phyloP scores from a whole-genome alignment of 2,888 invertebrate genomes.

The Drosophila meridiana region DNA sequence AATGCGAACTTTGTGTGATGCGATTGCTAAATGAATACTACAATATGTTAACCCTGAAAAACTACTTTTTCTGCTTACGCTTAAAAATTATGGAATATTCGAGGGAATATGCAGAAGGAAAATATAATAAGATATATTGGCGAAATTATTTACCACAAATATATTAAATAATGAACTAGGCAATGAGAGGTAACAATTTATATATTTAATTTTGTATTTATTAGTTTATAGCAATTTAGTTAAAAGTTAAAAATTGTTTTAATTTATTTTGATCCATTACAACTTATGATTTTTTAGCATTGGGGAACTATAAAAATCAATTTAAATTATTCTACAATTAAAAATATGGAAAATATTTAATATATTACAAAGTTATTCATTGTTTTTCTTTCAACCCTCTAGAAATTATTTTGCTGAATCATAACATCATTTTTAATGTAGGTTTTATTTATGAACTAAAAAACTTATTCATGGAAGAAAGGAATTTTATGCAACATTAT shows the following conservation, averaged over 20 bases:
- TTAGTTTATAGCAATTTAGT: no score
- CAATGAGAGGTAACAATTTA: no score
- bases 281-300: not conserved
- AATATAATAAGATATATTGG: not conserved
- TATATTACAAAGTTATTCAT: not conserved
- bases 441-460: not conserved
- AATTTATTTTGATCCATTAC: no score
- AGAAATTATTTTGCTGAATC: not conserved
- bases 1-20: conserved; percentile 25
- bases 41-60: not conserved
- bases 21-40: conserved; percentile 22
- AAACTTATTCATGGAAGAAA: not conserved
- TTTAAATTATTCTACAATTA: not conserved
- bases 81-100: not conserved
- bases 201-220: no score
- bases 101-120: not conserved
- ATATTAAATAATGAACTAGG: not conserved
- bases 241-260: no score
- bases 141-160: not conserved
- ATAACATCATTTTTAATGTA: not conserved
- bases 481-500: not conserved
- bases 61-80: not conserved
- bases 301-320: not conserved
- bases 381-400: not conserved
- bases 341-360: not conserved